These are phyloP conservation scores for Oxyruncus cristatus DNA, from an alignment of 2,113 vertebrate species.

Conservation along the genomic window DNA sequence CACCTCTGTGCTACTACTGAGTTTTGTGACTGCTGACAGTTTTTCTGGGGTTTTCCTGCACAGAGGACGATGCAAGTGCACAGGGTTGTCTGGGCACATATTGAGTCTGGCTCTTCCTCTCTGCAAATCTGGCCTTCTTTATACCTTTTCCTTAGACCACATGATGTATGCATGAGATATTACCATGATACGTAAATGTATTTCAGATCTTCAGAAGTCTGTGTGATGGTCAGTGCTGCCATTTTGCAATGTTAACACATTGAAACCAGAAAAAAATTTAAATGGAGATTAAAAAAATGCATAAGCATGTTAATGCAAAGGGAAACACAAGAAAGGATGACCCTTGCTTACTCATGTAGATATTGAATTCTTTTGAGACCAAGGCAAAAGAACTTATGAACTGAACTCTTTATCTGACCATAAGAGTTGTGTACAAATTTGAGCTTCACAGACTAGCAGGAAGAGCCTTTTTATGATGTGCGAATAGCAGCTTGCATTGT, in stretches of 20 bases:
- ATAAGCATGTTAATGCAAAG: background rate
- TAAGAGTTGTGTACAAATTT: background rate
- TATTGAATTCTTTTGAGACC: background rate
- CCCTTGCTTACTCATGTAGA: background rate
- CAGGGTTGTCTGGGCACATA: background rate
- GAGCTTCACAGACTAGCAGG: background rate
- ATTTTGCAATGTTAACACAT: background rate
- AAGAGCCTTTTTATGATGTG: background rate
- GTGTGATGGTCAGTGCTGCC: background rate
- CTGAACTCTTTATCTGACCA: background rate
- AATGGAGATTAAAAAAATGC: background rate
- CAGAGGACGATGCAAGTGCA: background rate
- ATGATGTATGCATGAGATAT: accelerated
- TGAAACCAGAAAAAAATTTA: background rate
- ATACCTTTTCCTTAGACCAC: accelerated
- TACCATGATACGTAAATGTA: background rate
- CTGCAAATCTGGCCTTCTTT: background rate
- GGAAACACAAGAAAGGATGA: background rate
- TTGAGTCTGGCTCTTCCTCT: too few species aligned
- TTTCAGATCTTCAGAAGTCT: background rate
- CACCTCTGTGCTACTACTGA: background rate
- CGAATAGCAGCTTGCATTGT: background rate
- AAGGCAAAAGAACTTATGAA: background rate
- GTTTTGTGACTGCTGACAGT: background rate
- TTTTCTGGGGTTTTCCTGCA: background rate